Conservation (phyloP, 2,797 vertebrate genomes). For the Malacoctenus gilli region DNA sequence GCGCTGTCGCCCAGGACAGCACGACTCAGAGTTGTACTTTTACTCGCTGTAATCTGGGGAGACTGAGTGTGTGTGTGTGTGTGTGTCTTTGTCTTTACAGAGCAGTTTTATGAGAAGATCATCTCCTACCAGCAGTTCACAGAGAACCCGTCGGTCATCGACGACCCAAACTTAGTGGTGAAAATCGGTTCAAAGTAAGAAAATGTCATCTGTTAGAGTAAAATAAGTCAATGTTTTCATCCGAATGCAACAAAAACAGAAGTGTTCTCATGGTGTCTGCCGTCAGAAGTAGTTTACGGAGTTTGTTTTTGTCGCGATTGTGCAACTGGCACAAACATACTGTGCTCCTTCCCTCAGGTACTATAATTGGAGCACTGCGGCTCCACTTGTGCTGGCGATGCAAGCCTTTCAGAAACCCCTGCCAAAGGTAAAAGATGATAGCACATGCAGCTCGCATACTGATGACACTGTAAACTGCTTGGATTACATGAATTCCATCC, state of each 20-base stretch:
- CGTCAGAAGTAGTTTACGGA: conserved; percentile 2
- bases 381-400: conserved; percentile 93
- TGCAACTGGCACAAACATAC: conserved; percentile 23
- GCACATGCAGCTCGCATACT: conserved; percentile 9
- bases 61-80: not conserved
- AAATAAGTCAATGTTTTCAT: not conserved
- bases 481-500: conserved; percentile 10
- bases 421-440: conserved; percentile 89
- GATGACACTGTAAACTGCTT: conserved; percentile 1
- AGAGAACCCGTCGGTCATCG: conserved; percentile 93
- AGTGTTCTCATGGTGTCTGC: not conserved
- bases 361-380: conserved; percentile 96
- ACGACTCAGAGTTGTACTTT: not conserved
- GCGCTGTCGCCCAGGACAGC: not conserved
- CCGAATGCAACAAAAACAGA: not conserved
- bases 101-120: conserved; percentile 87
- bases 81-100: conserved; percentile 38
- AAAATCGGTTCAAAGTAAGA: conserved; percentile 96
- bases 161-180: conserved; percentile 95
- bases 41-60: no score
- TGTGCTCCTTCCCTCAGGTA: conserved; percentile 79
- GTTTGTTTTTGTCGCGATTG: not conserved
- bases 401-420: conserved; percentile 98
- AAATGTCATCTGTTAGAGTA: not conserved
- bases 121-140: conserved; percentile 93